Evolutionary conservation across 1,140 invertebrate species (phyloP), one percentile per base, ranked within the genome.

Genomic region (Bacillus rossius): DNA sequence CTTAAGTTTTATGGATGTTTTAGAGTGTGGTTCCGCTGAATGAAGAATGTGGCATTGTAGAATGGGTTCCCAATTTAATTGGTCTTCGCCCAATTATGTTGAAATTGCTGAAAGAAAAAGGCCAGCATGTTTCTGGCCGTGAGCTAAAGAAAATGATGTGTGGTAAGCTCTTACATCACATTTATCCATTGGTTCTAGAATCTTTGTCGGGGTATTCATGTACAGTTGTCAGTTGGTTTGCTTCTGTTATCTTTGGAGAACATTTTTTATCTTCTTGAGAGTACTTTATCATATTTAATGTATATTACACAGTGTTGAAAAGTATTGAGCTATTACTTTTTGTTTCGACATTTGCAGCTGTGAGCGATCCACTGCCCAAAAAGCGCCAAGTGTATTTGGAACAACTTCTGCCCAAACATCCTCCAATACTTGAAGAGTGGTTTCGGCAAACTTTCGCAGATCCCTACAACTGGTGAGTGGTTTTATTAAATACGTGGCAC

Each of bases 31-130:
- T 93, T n/a, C 94, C 95, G 0, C 77, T 99, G 19, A 94, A 94
- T 68, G 93, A 97, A 73, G 86, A 93, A 66, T 95, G 94, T 71
- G 97, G 97, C 0, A 71, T 99, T 14, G 87, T 99, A 42, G 94
- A 99, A 73, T 99, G 96, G 94, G 82, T 99, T 19, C 86, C 87
- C 0, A 92, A 98, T 75, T 80, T 98, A 8, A 73, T 85, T 14
- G 88, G 90, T 0, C 79, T 96, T 8, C 80, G 94, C 26, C 78
- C 81, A 5, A 79, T 88, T 40, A 71, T 97, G 14, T 75, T 85
- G 53, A 78, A 80, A 37, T 71, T 94, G 19, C 94, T 94, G 67
- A 85, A 84, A 68, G 87, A 92, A 62, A 73, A 80, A 29, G 78
- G 79, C 38, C 73, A 79, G 14, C 70, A 70, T 34, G 77, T 80